These are phyloP conservation scores for Petrophora chlorosata DNA, from an alignment of 2,888 invertebrate genomes.

Conservation along the genomic window DNA sequence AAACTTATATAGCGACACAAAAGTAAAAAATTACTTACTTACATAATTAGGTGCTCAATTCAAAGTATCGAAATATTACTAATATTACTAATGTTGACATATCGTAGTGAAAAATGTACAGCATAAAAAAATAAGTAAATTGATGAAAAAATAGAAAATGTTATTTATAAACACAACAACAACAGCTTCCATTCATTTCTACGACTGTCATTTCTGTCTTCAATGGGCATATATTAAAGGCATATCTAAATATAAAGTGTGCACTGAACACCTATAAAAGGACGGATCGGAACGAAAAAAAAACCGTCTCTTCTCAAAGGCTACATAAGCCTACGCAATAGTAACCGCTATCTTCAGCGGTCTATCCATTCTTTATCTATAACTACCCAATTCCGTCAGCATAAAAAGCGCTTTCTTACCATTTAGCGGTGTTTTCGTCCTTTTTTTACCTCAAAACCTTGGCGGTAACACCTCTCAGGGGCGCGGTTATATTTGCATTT, in stretches of 20 bases:
- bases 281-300: conserved; percentile 41
- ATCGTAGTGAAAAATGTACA: too few relatives aligned
- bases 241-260: conserved; percentile 14
- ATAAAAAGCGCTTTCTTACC: conserved; percentile 76
- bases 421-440: conserved; percentile 79
- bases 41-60: too few relatives aligned
- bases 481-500: conserved; percentile 82
- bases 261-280: conserved; percentile 33
- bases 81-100: too few relatives aligned
- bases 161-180: too few relatives aligned
- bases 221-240: background rate
- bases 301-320: conserved; percentile 37
- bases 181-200: too few relatives aligned
- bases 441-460: conserved; percentile 78
- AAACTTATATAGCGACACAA: too few relatives aligned
- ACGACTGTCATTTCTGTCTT: background rate
- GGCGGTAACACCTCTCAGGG: conserved; percentile 78
- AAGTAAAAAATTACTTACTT: too few relatives aligned
- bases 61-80: too few relatives aligned
- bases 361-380: conserved; percentile 76
- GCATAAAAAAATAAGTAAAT: too few relatives aligned
- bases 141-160: too few relatives aligned
- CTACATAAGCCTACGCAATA: conserved; percentile 40
- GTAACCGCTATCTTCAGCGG: conserved; percentile 52
- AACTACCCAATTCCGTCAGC: conserved; percentile 74